phyloP scores from a whole-genome alignment of 2,113 vertebrate genomes.

The Corythornis cristatus region DNA sequence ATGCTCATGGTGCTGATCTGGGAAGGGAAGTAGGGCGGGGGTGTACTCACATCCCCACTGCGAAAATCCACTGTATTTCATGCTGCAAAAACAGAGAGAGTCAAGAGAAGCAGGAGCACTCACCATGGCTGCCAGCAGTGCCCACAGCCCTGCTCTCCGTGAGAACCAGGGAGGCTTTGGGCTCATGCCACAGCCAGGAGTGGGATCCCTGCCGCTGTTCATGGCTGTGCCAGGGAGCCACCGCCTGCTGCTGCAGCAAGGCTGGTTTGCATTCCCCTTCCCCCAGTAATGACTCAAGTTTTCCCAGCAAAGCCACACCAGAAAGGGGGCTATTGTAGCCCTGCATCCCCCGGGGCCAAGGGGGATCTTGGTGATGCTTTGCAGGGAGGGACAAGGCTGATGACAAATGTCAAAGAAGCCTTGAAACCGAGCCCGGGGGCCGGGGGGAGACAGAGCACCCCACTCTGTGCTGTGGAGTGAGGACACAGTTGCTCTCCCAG shows the following conservation, averaged over 20 bases:
- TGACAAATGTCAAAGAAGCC: neutral
- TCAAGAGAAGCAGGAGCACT: neutral
- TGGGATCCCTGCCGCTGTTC: neutral
- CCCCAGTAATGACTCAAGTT: neutral
- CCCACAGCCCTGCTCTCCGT: neutral
- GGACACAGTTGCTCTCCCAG: neutral
- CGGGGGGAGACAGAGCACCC: neutral
- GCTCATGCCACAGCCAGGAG: neutral
- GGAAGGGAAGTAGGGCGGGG: neutral
- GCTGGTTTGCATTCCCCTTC: neutral
- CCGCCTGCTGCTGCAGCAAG: neutral
- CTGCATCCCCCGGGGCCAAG: neutral
- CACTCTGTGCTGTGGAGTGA: fast-evolving
- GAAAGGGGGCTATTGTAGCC: neutral
- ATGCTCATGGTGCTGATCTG: neutral
- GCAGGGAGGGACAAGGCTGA: neutral
- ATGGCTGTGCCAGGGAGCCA: neutral
- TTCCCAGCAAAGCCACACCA: neutral
- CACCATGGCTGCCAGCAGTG: fast-evolving
- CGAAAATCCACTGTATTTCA: fast-evolving
- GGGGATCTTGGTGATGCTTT: neutral
- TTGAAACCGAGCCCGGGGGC: fast-evolving
- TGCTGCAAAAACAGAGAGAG: fast-evolving
- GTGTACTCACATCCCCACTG: fast-evolving
- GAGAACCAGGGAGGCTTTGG: neutral